Base-by-base conservation (phyloP, 1,140 invertebrate species). In the Parapsyche elsis region DNA sequence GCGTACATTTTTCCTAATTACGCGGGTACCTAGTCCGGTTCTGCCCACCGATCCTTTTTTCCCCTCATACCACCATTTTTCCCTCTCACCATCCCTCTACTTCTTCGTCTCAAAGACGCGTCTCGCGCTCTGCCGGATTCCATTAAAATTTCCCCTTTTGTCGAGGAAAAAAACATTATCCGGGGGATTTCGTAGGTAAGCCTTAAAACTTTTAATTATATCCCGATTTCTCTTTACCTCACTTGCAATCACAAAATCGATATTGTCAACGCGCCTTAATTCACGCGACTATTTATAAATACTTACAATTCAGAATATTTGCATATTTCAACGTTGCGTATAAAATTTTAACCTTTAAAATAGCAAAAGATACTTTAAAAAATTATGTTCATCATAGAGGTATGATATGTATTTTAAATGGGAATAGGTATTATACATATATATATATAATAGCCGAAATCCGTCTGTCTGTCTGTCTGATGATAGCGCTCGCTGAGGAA, bases 151-250 rank as follows among this genome's bases (percentile, higher is more conserved):
- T 77, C 44, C 75, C 57, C 57, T 64, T 77, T 77, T 64, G 75
- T 64, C 59, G 57, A 57, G 64, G 24, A 38, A 30, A 67, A 77
- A 77, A 77, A 64, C 75, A 64, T 77, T 77, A 77, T 77, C 75
- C 75, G 24, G 24, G 59, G 70, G 75, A 77, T 77, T 77, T 77
- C 45, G 12, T 26, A 64, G 75, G 57, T 64, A 77, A 64, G 57
- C 57, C n/a, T 49, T 23, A 53, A 77, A 77, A 77, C 75, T 77
- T 77, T 77, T 77, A 77, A 77, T 77, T 77, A 77, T 77, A 77
- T 77, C 75, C 75, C 57, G 75, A 77, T 77, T 77, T 59, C 49
- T 26, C 24, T 12, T 67, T 67, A 67, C 21, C 64, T 21, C 21
- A 19, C n/a, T 16, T 23, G 4, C 23, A 76, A 26, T 59, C 12